Conservation (phyloP, 2,113 vertebrate genomes). For the Prietella phreatophila region DNA sequence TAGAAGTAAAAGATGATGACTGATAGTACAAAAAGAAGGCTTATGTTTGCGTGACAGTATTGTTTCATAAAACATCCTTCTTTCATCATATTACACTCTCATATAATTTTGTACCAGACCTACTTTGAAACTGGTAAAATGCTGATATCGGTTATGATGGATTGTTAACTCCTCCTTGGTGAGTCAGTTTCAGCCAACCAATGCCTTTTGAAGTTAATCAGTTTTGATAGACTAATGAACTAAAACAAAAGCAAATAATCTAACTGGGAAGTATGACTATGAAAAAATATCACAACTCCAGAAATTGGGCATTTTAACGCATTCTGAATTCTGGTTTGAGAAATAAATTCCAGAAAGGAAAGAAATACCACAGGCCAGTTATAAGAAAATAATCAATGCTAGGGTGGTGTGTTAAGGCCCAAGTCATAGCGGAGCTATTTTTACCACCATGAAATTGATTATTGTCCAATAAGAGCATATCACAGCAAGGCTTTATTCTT, state of each 20-base stretch:
- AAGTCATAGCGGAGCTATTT: neutral
- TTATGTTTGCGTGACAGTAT: slow-evolving; percentile 32
- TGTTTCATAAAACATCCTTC: slow-evolving; percentile 14
- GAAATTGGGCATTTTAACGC: neutral
- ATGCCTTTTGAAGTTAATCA: neutral
- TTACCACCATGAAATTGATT: neutral
- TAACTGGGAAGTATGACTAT: neutral
- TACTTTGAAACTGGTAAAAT: neutral
- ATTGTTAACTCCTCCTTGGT: neutral
- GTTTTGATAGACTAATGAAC: neutral
- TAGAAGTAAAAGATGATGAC: slow-evolving; percentile 47
- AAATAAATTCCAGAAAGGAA: neutral
- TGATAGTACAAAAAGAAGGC: slow-evolving; percentile 6
- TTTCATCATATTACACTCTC: slow-evolving; percentile 1
- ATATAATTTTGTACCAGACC: neutral
- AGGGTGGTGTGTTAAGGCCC: neutral
- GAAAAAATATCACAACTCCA: neutral
- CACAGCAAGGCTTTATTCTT: neutral
- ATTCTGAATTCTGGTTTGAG: neutral
- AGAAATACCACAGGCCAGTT: neutral
- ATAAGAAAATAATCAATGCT: neutral
- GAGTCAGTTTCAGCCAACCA: neutral
- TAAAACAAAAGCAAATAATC: neutral
- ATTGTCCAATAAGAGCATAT: neutral
- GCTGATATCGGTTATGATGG: neutral